Base-by-base conservation (phyloP, 1,140 invertebrate species). In the Heliconius melpomene region DNA sequence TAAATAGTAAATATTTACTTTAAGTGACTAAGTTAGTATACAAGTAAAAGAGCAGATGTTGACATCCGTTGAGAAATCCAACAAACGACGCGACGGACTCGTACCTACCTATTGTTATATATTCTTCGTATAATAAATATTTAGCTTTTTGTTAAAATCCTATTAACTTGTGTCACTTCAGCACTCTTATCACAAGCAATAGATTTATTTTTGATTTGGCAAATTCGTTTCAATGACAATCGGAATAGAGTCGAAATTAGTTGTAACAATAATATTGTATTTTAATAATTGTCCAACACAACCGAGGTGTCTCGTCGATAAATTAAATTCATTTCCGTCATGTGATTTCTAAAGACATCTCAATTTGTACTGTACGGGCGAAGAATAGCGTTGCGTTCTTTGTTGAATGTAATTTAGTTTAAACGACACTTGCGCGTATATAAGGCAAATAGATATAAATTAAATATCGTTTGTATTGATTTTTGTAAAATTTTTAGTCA, bases 91-190 rank as follows among this genome's bases (percentile, higher is more conserved):
- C 89, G 87, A 84, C 88, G 84, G 82, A 87, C 86, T 81, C 87
- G 50, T 52, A 20, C 2, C 11, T 2, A 46, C 9, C 92, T 92
- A 90, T 93, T 92, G 87, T 87, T 88, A 89, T 88, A 89, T 88
- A 84, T 94, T 94, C 91, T 79, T 85, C 89, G 92, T 92, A 94
- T 93, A 87, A 91, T 88, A 89, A 94, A 93, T 91, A 89, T 90
- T 94, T 93, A 92, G 90, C 87, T 92, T 92, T 94, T 93, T 93
- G 91, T 94, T 92, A 92, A 92, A 92, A 84, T 92, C 88, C 89
- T 89, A 93, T 93, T 93, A 91, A 75, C 87, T 90, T 86, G 82
- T 92, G 91, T 91, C 91, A 92, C 89, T 90, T 90, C 87, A 87
- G 82, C 82, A 84, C 80, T 79, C 23, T 66, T 80, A 82, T 81